Conservation (phyloP, 2,113 vertebrate species). For the Tylochromis polylepis region DNA sequence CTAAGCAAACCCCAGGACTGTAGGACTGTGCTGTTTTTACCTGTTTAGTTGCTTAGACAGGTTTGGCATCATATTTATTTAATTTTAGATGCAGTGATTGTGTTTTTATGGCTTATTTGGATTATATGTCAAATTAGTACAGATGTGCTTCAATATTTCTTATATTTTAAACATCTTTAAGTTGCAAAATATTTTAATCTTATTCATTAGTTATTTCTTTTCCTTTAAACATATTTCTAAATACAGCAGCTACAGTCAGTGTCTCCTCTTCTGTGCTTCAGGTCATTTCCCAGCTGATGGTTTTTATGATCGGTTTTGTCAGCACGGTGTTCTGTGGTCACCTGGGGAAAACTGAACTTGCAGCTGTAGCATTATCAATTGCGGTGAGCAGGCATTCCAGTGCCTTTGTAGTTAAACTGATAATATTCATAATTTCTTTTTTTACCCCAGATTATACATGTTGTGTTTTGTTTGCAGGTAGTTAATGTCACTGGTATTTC, state of each 20-base stretch:
- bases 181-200: not conserved
- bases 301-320: constrained; percentile 81
- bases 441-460: not conserved
- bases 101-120: not conserved
- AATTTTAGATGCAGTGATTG: not conserved
- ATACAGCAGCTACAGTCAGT: not conserved
- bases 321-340: constrained; percentile 92
- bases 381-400: constrained; percentile 17
- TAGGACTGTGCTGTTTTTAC: not conserved
- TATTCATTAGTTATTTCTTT: not conserved
- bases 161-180: not conserved
- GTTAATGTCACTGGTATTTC: constrained; percentile 84
- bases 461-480: constrained; percentile 67
- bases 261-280: constrained; percentile 13
- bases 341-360: constrained; percentile 69
- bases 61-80: not conserved
- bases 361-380: constrained; percentile 36
- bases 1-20: not conserved
- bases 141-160: not conserved
- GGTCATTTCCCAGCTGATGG: constrained; percentile 84
- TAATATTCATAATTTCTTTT: not conserved
- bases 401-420: accelerated
- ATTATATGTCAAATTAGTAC: not conserved
- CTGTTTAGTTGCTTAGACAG: not conserved
- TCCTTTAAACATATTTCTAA: not conserved